Base-by-base conservation (phyloP, 2,888 invertebrate genomes). In the Thereva unica region DNA sequence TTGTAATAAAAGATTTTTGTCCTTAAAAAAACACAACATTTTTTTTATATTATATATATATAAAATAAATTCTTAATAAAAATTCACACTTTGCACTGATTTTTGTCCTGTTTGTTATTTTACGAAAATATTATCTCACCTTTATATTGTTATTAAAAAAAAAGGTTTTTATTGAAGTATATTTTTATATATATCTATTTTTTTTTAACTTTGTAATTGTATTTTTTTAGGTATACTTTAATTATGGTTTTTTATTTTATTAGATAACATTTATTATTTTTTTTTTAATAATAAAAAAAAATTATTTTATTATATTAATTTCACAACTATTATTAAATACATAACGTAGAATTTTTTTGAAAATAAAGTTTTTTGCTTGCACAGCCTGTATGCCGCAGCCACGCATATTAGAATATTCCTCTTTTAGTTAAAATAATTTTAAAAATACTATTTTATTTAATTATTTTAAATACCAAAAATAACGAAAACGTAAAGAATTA, bases 301-400 rank as follows among this genome's bases (percentile, higher is more conserved):
- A 35, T 54, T 54, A 23, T 23, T 23, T 23, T 23, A 23, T 23
- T 23, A 23, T 23, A 1, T 23, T 23, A 23, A 23, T 44, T 66
- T 37, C 38, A 52, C 38, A 45, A 64, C 35, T 52, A 56, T 56
- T 23, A 52, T 52, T 65, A 40, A 57, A 45, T 52, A 59, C 64
- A 66, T 57, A 63, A 65, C 49, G 41, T 55, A 54, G 54, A 47
- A 34, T 41, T 45, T 53, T 23, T 61, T 61, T 61, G 49, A 45
- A 45, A 53, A 61, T 61, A 61, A 61, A 75, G 75, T 79, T 80
- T 78, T 74, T 80, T 81, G 80, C 80, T 80, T 81, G 81, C 80
- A 81, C 80, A 77, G 76, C 77, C 77, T 79, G 79, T 80, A 80
- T 81, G 81, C 81, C 81, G 81, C 80, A 80, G 81, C 81, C 81